phyloP scores from a whole-genome alignment of 2,888 invertebrate genomes.

The Heteropelma amictum region DNA sequence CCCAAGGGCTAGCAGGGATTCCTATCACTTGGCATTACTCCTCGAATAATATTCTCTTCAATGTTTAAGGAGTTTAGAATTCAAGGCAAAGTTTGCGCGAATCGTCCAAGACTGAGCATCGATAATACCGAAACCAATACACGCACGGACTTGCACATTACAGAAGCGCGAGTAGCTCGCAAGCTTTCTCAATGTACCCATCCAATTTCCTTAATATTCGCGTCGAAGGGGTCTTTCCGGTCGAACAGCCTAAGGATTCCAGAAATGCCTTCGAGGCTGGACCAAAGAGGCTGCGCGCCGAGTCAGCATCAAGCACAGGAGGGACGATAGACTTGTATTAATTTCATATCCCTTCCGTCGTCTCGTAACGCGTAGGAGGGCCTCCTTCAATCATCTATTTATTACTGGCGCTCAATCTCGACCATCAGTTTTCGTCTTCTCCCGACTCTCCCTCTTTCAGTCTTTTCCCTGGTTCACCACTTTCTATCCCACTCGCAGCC shows the following conservation, averaged over 20 bases:
- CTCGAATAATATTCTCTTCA: slow-evolving; percentile 1
- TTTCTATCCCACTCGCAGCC: slow-evolving; percentile 14
- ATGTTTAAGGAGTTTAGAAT: slow-evolving; percentile 11
- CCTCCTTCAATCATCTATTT: slow-evolving; percentile 75
- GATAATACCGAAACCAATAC: slow-evolving; percentile 39
- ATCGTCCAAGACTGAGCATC: slow-evolving; percentile 31
- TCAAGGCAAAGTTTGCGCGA: slow-evolving; percentile 10
- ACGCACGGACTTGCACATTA: too few species aligned
- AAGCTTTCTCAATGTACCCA: slow-evolving; percentile 58
- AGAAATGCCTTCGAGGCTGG: slow-evolving; percentile 69
- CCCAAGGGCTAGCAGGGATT: neutral
- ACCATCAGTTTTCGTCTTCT: slow-evolving; percentile 19
- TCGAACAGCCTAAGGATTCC: slow-evolving; percentile 73
- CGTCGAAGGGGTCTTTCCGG: slow-evolving; percentile 74
- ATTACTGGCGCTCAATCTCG: slow-evolving; percentile 75
- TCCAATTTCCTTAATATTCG: slow-evolving; percentile 76
- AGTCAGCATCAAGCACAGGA: slow-evolving; percentile 53
- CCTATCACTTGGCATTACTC: neutral
- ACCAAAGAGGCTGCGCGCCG: slow-evolving; percentile 63
- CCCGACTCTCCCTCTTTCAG: neutral
- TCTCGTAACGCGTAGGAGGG: slow-evolving; percentile 63
- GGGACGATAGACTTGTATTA: slow-evolving; percentile 74
- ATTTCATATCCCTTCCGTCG: slow-evolving; percentile 76
- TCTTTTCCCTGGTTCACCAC: neutral
- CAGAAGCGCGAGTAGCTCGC: slow-evolving; percentile 17